Conservation (phyloP, 2,113 vertebrate genomes). For the Ammospiza caudacuta region DNA sequence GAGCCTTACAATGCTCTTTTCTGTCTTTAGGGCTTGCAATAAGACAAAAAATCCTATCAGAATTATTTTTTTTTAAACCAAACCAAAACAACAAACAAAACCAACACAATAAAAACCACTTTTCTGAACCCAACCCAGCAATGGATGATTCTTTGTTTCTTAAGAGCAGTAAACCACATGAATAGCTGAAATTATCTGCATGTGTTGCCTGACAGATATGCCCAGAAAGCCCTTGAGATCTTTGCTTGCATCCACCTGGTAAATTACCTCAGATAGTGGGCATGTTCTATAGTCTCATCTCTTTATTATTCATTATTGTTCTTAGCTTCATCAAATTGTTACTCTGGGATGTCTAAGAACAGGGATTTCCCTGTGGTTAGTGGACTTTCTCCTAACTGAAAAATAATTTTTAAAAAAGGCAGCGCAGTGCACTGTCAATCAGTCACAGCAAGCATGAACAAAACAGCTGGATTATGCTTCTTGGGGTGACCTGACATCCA, state of each 20-base stretch:
- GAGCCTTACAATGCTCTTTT: neutral
- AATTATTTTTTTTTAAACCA: neutral
- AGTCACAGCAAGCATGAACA: neutral
- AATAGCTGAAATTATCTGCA: conserved; percentile 40
- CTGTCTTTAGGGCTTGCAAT: neutral
- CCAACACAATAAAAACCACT: neutral
- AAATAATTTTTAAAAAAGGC: neutral
- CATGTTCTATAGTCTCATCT: neutral
- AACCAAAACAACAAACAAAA: neutral
- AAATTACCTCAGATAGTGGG: neutral
- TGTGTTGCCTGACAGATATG: neutral
- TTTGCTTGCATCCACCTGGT: neutral
- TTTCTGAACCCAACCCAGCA: conserved; percentile 25
- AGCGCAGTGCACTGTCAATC: conserved; percentile 46
- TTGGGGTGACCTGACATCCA: conserved; percentile 60
- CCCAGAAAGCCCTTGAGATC: neutral
- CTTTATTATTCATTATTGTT: neutral
- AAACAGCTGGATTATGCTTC: conserved; percentile 66
- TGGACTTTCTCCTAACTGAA: neutral
- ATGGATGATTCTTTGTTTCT: conserved; percentile 34
- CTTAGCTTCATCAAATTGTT: neutral
- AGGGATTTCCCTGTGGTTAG: neutral
- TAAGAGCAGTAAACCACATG: conserved; percentile 40
- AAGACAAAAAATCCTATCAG: conserved; percentile 2
- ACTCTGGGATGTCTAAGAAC: neutral